These are phyloP conservation scores for Eugnorisma glareosa DNA, from an alignment of 2,888 invertebrate genomes.

Conservation along the genomic window DNA sequence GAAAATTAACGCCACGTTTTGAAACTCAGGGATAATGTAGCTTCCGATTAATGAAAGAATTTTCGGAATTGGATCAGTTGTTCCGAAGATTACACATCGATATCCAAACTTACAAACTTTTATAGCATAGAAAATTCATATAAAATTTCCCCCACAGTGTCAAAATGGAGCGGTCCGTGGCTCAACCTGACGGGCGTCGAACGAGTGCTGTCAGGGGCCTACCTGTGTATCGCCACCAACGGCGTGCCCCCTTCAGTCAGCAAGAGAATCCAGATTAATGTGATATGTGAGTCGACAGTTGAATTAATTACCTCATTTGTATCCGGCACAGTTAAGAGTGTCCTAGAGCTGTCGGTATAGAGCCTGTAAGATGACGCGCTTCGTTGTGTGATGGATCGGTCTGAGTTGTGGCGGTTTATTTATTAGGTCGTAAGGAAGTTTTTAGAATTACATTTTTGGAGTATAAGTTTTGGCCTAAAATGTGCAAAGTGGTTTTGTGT, in stretches of 20 bases:
- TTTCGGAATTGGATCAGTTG: no score
- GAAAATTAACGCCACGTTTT: neutral
- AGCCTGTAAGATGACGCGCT: constrained; percentile 42
- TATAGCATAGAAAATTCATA: neutral
- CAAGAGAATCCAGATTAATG: constrained; percentile 87
- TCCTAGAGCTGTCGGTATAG: constrained; percentile 38
- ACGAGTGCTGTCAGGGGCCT: constrained; percentile 91
- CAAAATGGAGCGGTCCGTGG: constrained; percentile 89
- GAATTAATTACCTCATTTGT: constrained; percentile 61
- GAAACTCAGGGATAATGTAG: neutral
- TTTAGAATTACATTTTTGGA: neutral
- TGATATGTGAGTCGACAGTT: constrained; percentile 83
- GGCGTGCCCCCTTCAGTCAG: constrained; percentile 90
- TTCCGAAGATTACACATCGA: neutral
- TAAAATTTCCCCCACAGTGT: constrained; percentile 81
- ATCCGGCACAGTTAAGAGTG: constrained; percentile 53
- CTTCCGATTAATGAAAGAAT: neutral
- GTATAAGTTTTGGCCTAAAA: neutral
- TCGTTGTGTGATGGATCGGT: constrained; percentile 18
- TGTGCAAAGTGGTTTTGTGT: neutral
- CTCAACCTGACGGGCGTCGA: constrained; percentile 90
- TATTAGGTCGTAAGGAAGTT: neutral
- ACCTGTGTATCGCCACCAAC: constrained; percentile 92
- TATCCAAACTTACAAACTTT: neutral
- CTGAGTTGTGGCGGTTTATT: constrained; percentile 36